These are phyloP conservation scores for Steinernema hermaphroditum DNA, from an alignment of 2,888 invertebrate genomes.

Conservation along the genomic window DNA sequence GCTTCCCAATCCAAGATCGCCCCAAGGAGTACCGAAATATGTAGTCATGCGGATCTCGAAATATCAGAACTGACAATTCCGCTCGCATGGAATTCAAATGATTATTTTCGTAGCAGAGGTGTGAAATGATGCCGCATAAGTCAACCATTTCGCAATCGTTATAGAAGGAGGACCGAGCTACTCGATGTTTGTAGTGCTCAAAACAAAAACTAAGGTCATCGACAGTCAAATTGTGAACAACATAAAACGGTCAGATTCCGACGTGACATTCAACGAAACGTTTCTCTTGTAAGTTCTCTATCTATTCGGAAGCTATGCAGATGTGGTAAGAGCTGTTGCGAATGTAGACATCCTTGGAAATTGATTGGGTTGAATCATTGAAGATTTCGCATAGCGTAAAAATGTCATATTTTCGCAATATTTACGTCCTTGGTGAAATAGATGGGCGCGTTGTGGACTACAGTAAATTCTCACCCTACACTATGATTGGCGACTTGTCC, in stretches of 20 bases:
- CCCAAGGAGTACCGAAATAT: background rate
- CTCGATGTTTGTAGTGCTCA: constrained; percentile 3
- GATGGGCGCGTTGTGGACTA: too few relatives aligned
- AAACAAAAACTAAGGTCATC: constrained; percentile 3
- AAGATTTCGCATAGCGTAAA: too few relatives aligned
- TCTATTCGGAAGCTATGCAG: too few relatives aligned
- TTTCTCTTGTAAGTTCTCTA: constrained; percentile 21
- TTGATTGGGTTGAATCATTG: too few relatives aligned
- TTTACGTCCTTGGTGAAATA: too few relatives aligned
- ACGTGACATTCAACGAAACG: constrained; percentile 4
- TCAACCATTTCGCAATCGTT: too few relatives aligned
- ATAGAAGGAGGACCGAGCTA: constrained; percentile 25
- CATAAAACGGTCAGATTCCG: constrained; percentile 1
- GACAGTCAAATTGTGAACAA: constrained; percentile 12
- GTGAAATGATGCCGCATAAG: too few relatives aligned
- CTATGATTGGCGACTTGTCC: too few relatives aligned
- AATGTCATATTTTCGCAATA: too few relatives aligned
- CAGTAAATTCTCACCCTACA: too few relatives aligned
- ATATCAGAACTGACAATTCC: background rate
- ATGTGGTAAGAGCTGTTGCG: too few relatives aligned
- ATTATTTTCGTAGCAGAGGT: constrained; percentile 21
- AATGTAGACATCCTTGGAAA: too few relatives aligned
- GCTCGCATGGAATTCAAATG: constrained; percentile 19
- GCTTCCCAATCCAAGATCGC: background rate
- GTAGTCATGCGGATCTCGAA: constrained; percentile 6